Conservation (phyloP, 2,797 vertebrate genomes). For the Halcyon chelicuti region DNA sequence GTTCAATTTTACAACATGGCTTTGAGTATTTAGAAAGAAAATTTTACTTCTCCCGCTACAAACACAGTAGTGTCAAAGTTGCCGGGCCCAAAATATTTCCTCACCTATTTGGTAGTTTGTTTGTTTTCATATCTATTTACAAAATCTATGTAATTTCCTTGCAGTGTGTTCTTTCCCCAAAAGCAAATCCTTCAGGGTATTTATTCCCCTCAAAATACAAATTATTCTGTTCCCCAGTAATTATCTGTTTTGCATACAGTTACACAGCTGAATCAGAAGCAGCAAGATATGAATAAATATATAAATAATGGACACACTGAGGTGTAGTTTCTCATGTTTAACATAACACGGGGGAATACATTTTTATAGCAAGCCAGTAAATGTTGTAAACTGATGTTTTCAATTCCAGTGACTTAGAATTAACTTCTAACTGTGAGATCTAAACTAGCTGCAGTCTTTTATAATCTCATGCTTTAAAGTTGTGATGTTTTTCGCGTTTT, state of each 20-base stretch:
- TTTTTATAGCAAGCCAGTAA: conserved; percentile 85
- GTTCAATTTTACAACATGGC: neutral
- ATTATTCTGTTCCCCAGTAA: conserved; percentile 70
- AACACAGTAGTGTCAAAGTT: neutral
- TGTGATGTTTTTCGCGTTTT: conserved; percentile 76
- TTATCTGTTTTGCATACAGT: conserved; percentile 75
- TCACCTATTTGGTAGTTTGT: neutral
- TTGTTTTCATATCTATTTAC: conserved; percentile 35
- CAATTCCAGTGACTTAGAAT: conserved; percentile 76
- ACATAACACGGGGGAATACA: conserved; percentile 76
- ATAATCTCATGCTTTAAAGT: conserved; percentile 70
- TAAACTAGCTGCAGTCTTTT: conserved; percentile 76
- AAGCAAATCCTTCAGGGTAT: conserved; percentile 64
- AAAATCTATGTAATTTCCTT: conserved; percentile 50
- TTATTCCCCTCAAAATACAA: conserved; percentile 68
- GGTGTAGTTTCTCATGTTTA: conserved; percentile 76
- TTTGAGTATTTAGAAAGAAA: neutral
- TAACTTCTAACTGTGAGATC: conserved; percentile 76
- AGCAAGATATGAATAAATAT: conserved; percentile 76
- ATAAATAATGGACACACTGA: conserved; percentile 73
- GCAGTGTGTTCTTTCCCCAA: conserved; percentile 45
- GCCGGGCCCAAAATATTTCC: neutral
- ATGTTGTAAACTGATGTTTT: conserved; percentile 80
- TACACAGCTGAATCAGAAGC: conserved; percentile 75
- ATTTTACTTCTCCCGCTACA: neutral